Base-by-base conservation (phyloP, 2,888 invertebrate genomes). In the Dascillus cervinus region DNA sequence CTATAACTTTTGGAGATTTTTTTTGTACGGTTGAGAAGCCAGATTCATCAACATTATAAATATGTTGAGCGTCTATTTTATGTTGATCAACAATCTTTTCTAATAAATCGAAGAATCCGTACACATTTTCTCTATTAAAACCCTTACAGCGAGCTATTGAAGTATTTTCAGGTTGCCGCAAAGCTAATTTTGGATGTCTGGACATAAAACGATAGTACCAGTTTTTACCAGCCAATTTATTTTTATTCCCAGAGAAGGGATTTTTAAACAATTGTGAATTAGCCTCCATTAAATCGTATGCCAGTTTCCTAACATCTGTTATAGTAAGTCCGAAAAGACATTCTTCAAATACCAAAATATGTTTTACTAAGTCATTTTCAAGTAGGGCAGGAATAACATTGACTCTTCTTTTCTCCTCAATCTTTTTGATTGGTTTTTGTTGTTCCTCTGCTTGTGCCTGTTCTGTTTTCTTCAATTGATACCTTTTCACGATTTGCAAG, bases 21-120 rank as follows among this genome's bases (percentile, higher is more conserved):
- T 45, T 41, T 26, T 48, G 44, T 11, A 40, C 37, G 3, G 45
- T 43, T 14, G 44, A 40, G 22, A 45, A 32, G 8, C 30, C 23
- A 3, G 14, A 15, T 13, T 24, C 26, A 21, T 32, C 32, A 1
- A 21, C 39, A 31, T 32, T 42, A 27, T 34, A 49, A 12, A 47
- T 44, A 10, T 19, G 32, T 9, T 24, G 26, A 3, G 43, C 39
- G 22, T 34, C 28, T 17, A 47, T 29, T 12, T 41, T 29, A 32
- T 47, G 14, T 32, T 34, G 22, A 30, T 37, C 34, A 20, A 26
- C 24, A 5, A 29, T 24, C 24, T 30, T 22, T 13, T 44, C 36
- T 2, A 40, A 29, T n/a, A 39, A 25, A 23, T 41, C 41, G 32
- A 36, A 41, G 31, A 44, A 46, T 8, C 32, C 9, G 23, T 17